Evolutionary conservation across 2,797 vertebrate species (phyloP).

Genomic region (Vultur gryphus): DNA sequence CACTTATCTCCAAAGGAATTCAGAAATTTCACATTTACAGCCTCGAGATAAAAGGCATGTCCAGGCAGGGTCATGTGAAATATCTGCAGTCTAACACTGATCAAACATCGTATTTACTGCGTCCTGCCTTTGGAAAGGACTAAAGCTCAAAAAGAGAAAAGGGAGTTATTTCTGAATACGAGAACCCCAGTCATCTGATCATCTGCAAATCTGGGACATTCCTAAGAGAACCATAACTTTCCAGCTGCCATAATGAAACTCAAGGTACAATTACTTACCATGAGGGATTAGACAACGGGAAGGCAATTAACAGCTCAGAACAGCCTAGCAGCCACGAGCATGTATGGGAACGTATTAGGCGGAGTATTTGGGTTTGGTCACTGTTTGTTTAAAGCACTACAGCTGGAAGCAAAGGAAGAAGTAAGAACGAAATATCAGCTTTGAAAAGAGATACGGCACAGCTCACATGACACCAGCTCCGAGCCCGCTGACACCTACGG

Average conservation of each 20-base stretch:
- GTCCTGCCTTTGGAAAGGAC: neutral
- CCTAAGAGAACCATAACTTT: rapidly evolving
- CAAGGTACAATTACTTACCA: rapidly evolving
- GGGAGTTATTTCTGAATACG: neutral
- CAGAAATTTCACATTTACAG: neutral
- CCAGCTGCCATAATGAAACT: neutral
- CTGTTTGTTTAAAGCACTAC: neutral
- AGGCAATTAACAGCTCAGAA: neutral
- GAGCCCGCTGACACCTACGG: constrained; percentile 14
- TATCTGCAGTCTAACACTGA: neutral
- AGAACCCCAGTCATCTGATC: neutral
- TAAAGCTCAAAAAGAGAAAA: neutral
- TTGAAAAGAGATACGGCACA: constrained; percentile 38
- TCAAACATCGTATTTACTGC: rapidly evolving
- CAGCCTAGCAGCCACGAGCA: rapidly evolving
- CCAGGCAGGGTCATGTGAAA: neutral
- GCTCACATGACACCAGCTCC: constrained; percentile 24
- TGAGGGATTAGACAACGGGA: neutral
- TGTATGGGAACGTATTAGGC: rapidly evolving
- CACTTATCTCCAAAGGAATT: neutral
- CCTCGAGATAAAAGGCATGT: neutral
- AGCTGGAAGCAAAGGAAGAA: neutral
- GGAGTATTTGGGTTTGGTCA: neutral
- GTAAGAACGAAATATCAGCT: constrained; percentile 9
- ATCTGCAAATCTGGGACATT: rapidly evolving